These are phyloP conservation scores for Microctonus hyperodae DNA, from an alignment of 2,888 invertebrate genomes.

Conservation along the genomic window DNA sequence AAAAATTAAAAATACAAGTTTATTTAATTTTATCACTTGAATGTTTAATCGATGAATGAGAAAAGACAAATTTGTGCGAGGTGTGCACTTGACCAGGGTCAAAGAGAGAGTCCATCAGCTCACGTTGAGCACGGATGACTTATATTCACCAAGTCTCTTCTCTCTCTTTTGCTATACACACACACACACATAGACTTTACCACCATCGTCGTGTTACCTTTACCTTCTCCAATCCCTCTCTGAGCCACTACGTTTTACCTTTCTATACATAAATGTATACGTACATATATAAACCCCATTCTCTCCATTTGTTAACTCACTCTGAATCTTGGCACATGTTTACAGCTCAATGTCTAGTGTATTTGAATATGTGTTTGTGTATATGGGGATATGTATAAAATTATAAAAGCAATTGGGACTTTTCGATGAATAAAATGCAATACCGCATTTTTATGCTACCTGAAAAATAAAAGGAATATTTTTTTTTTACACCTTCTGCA, in stretches of 20 bases:
- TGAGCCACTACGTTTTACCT: not conserved
- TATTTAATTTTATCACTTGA: not conserved
- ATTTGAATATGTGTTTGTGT: no score
- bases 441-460: not conserved
- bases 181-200: not conserved
- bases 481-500: not conserved
- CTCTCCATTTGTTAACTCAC: no score
- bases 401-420: not conserved
- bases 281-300: not conserved
- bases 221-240: conserved; percentile 4
- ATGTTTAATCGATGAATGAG: not conserved
- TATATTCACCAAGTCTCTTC: conserved; percentile 53
- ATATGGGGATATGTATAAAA: no score
- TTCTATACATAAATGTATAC: no score
- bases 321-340: no score
- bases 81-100: conserved; percentile 57
- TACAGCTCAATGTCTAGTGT: no score
- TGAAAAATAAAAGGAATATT: not conserved
- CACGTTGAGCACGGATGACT: conserved; percentile 50
- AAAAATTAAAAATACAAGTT: not conserved
- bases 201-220: not conserved
- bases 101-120: conserved; percentile 59
- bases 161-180: conserved; percentile 39
- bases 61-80: conserved; percentile 41
- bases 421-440: not conserved